Evolutionary conservation across 2,888 invertebrate species (phyloP), one percentile per base, ranked within the genome.

Genomic region (Platycheirus rosarum): DNA sequence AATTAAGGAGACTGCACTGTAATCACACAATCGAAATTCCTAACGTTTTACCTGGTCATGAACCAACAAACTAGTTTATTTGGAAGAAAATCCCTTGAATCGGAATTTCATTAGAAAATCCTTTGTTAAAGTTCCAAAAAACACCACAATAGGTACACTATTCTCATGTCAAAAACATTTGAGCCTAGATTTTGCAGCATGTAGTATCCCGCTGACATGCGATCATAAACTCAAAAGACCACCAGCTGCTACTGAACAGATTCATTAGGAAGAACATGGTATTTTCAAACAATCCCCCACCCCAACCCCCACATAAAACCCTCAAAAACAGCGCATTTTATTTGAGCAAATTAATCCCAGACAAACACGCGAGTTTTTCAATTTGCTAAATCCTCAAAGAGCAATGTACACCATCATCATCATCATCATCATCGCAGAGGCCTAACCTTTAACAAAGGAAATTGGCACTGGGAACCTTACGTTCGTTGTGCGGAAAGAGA

Each of bases 271-370:
- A 29, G 8, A 14, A 29, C 14, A 13, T 32, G 7, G 16, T 18
- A 16, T 51, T 23, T 23, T n/a, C 2, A 48, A 48, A 48, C 13
- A n/a, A n/a, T n/a, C n/a, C n/a, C n/a, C n/a, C n/a, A n/a, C n/a
- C n/a, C n/a, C n/a, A n/a, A n/a, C n/a, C n/a, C n/a, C n/a, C n/a
- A 29, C 14, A 9, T 14, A 49, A 51, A 51, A 0, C 16, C 6
- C 7, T 6, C 11, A 18, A 53, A 53, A 53, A 20, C 26, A 49
- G 13, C 37, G 37, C 8, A 4, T 20, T 20, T 23, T 14, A 18
- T 40, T 57, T 57, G 26, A 26, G 57, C 14, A 57, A 57, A 40
- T 40, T 57, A 40, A 57, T 13, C 37, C 14, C 26, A 40, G 26
- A 14, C 40, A 57, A 40, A 57, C 9, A 40, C 40, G 40, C 13